Conservation (phyloP, 1,140 invertebrate species). For the Neotoxoptera formosana region DNA sequence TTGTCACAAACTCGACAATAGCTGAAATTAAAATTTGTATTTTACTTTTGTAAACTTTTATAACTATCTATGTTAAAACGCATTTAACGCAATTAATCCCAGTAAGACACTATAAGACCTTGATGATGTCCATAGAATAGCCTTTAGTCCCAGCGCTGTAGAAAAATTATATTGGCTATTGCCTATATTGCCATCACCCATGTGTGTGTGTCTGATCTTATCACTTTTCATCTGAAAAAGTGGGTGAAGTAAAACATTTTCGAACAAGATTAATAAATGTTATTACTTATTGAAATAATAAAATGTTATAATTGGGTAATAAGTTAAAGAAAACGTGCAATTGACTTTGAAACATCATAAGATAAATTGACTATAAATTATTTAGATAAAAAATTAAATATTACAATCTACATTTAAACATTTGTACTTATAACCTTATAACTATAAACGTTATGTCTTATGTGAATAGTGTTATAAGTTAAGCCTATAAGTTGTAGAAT, state of each 20-base stretch:
- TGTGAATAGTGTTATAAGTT: neutral
- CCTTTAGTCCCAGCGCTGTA: neutral
- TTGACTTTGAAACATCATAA: neutral
- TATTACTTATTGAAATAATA: neutral
- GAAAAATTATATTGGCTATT: neutral
- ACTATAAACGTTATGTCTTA: neutral
- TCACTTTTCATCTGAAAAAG: neutral
- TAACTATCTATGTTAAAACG: no score
- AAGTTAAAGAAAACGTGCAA: neutral
- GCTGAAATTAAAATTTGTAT: neutral
- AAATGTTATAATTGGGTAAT: neutral
- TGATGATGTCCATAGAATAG: neutral
- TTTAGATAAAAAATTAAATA: neutral
- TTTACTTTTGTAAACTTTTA: neutral
- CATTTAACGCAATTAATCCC: no score
- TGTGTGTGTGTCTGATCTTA: neutral
- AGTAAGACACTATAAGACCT: neutral
- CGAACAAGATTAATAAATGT: neutral
- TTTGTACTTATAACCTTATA: neutral
- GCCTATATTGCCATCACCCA: no score
- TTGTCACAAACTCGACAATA: neutral
- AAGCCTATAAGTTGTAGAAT: neutral
- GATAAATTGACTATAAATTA: neutral
- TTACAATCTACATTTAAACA: neutral
- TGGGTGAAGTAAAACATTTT: neutral